Percentiles rank a stretch among this genome's conserved stretches.
phyloP scores from a whole-genome alignment of 1,140 invertebrate genomes.

The Eulimnadia texana region DNA sequence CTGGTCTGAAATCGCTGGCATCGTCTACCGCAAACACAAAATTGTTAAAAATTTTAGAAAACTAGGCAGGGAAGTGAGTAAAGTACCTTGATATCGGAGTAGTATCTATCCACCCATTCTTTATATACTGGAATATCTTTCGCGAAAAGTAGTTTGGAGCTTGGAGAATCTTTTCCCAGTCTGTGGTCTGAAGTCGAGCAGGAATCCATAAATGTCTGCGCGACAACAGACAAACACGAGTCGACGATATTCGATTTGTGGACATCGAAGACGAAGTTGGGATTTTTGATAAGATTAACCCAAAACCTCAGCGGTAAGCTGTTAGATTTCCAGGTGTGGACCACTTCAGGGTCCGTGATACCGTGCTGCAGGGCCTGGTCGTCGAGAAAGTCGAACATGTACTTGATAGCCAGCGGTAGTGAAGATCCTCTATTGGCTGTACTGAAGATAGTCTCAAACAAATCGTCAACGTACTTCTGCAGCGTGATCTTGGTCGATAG shows the following conservation, averaged over 20 bases:
- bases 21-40: slow-evolving; percentile 33
- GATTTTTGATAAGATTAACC: slow-evolving; percentile 99
- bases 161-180: slow-evolving; percentile 94
- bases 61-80: not conserved
- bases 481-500: slow-evolving; percentile 95
- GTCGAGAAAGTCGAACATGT: slow-evolving; percentile 99
- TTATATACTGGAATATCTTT: slow-evolving; percentile 99
- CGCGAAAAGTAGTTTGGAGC: slow-evolving; percentile 95
- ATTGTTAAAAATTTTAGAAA: not conserved
- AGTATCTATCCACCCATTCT: slow-evolving; percentile 95
- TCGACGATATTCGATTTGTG: slow-evolving; percentile 99
- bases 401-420: slow-evolving; percentile 94
- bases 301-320: slow-evolving; percentile 72
- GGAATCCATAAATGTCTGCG: slow-evolving; percentile 99
- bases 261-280: slow-evolving; percentile 99
- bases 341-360: slow-evolving; percentile 92
- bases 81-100: slow-evolving; percentile 62
- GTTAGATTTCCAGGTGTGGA: slow-evolving; percentile 99
- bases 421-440: slow-evolving; percentile 87
- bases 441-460: slow-evolving; percentile 98
- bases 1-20: slow-evolving; percentile 96
- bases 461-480: slow-evolving; percentile 97
- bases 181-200: slow-evolving; percentile 98
- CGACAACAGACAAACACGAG: slow-evolving; percentile 94
- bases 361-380: slow-evolving; percentile 92